phyloP scores from a whole-genome alignment of 2,113 vertebrate species.

The Hystrix cristata region DNA sequence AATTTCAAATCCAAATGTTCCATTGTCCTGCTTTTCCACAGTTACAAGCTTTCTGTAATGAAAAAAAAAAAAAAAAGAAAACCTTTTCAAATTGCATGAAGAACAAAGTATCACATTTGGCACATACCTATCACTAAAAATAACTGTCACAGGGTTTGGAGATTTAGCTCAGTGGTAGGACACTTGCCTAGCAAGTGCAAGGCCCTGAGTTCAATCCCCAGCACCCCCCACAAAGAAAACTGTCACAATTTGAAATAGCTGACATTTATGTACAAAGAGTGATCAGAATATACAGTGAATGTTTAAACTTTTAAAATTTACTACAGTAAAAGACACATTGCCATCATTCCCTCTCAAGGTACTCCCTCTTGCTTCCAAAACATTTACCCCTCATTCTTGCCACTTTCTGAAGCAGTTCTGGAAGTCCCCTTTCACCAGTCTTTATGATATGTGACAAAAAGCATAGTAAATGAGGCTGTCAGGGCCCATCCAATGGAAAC shows the following conservation, averaged over 20 bases:
- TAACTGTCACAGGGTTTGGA: fast-evolving
- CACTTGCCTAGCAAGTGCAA: no score
- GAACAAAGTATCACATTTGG: fast-evolving
- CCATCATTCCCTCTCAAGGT: neutral
- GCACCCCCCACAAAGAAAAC: neutral
- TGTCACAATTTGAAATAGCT: neutral
- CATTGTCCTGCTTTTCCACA: conserved; percentile 95
- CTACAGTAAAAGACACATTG: neutral
- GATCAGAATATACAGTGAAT: neutral
- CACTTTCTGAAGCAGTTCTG: neutral
- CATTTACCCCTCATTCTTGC: neutral
- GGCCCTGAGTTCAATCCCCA: no score
- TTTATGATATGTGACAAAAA: neutral
- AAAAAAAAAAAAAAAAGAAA: neutral
- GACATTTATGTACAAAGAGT: neutral
- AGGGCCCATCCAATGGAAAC: neutral
- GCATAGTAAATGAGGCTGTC: neutral
- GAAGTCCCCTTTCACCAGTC: neutral
- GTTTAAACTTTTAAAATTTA: neutral
- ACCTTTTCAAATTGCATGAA: fast-evolving
- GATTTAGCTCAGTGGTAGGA: no score
- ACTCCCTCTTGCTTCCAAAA: neutral
- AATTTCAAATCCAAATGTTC: conserved; percentile 97
- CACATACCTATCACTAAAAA: neutral
- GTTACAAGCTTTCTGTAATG: conserved; percentile 85